A percentile compares a stretch with the other conserved stretches of the same genome.
phyloP scores from a whole-genome alignment of 2,888 invertebrate genomes.

The Drosophila leonis region DNA sequence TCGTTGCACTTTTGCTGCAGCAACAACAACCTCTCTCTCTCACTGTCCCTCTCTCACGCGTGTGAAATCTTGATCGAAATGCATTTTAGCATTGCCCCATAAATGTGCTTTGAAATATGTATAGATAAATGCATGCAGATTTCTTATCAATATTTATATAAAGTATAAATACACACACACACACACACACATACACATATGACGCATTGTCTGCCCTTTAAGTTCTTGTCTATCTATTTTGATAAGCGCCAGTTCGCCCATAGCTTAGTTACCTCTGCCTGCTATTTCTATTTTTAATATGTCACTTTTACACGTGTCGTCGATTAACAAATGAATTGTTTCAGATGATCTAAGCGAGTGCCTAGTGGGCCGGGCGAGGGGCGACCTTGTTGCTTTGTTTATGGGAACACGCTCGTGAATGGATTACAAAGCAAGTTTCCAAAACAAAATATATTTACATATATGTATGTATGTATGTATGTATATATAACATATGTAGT shows the following conservation, averaged over 20 bases:
- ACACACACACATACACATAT: not conserved
- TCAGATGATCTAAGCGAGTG: slow-evolving; percentile 3
- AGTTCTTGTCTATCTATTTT: slow-evolving; percentile 6
- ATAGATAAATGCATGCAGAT: not conserved
- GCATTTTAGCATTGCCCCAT: not conserved
- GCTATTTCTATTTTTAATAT: slow-evolving; percentile 1
- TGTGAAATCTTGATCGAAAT: slow-evolving; percentile 38
- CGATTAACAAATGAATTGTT: slow-evolving; percentile 57
- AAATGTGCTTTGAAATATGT: not conserved
- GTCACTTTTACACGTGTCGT: slow-evolving; percentile 66
- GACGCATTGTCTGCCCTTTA: slow-evolving; percentile 9
- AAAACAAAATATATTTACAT: slow-evolving; percentile 23
- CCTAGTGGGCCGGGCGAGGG: not conserved
- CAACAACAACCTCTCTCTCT: slow-evolving; percentile 30
- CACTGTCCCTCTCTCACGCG: slow-evolving; percentile 6
- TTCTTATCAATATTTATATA: slow-evolving; percentile 4
- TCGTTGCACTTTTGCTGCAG: slow-evolving; percentile 82
- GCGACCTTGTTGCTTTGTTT: slow-evolving; percentile 53
- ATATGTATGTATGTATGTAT: not conserved
- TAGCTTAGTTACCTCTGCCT: not conserved
- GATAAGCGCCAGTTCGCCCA: slow-evolving; percentile 6
- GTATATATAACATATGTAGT: not conserved
- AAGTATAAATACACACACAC: not conserved
- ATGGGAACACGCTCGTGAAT: slow-evolving; percentile 35
- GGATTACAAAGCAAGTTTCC: slow-evolving; percentile 48